phyloP scores from a whole-genome alignment of 2,113 vertebrate genomes.

The Ahaetulla prasina region DNA sequence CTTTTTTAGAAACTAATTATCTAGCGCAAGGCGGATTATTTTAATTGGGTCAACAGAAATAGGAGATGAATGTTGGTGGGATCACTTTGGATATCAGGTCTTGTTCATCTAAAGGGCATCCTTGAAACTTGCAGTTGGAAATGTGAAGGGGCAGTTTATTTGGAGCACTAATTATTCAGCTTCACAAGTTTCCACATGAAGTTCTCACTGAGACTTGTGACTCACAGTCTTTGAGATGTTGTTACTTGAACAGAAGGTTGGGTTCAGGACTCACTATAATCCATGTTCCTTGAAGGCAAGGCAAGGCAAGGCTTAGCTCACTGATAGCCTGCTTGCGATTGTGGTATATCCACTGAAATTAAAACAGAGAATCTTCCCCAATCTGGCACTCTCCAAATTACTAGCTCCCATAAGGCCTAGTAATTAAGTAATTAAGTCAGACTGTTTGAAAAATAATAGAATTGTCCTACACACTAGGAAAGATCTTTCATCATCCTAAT shows the following conservation, averaged over 20 bases:
- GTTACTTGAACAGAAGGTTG: background rate
- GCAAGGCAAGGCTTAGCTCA: background rate
- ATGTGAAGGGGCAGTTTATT: background rate
- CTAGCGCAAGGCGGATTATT: background rate
- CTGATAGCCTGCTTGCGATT: background rate
- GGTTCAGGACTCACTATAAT: background rate
- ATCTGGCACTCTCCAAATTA: background rate
- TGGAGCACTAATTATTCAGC: background rate
- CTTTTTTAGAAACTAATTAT: conserved; percentile 25
- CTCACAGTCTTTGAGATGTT: background rate
- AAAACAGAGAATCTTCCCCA: background rate
- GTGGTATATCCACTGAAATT: background rate
- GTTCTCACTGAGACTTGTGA: background rate
- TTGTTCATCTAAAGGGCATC: background rate
- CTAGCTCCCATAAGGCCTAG: background rate
- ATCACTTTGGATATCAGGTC: too few species aligned
- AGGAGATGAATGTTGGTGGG: background rate
- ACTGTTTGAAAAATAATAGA: background rate
- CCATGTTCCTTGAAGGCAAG: background rate
- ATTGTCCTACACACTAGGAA: background rate
- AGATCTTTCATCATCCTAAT: background rate
- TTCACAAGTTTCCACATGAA: background rate
- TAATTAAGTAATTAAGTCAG: background rate
- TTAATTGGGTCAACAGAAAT: conserved; percentile 7
- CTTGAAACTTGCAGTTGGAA: background rate